phyloP scores from a whole-genome alignment of 1,140 invertebrate species.

The Batillaria attramentaria region DNA sequence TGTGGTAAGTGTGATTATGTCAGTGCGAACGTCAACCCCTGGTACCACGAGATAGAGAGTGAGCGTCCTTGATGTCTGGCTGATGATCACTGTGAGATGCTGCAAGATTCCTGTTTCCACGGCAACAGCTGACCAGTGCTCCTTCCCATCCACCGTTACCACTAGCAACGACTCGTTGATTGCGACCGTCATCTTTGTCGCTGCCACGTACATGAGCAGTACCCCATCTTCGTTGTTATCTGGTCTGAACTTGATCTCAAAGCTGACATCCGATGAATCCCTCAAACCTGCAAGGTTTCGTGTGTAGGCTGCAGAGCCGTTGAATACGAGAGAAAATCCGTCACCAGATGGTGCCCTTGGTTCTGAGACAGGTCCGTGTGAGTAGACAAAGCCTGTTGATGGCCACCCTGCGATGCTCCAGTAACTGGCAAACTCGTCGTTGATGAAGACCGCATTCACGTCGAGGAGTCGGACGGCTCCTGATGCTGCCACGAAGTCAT shows the following conservation, averaged over 20 bases:
- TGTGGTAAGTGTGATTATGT: slow-evolving; percentile 3
- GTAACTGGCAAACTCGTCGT: slow-evolving; percentile 36
- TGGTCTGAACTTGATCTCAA: slow-evolving; percentile 23
- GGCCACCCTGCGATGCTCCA: slow-evolving; percentile 27
- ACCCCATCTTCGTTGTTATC: slow-evolving; percentile 8
- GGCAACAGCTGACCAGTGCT: not conserved
- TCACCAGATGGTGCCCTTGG: slow-evolving; percentile 18
- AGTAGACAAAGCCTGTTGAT: slow-evolving; percentile 41
- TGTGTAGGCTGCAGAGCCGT: slow-evolving; percentile 41
- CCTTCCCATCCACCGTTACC: slow-evolving; percentile 9
- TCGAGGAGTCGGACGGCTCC: slow-evolving; percentile 29
- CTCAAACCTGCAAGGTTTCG: slow-evolving; percentile 22
- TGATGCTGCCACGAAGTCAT: slow-evolving; percentile 41
- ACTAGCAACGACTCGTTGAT: slow-evolving; percentile 35
- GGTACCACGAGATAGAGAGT: not conserved
- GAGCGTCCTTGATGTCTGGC: not conserved
- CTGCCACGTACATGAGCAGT: slow-evolving; percentile 32
- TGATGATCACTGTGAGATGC: slow-evolving; percentile 11
- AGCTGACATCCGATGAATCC: slow-evolving; percentile 19
- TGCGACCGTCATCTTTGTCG: slow-evolving; percentile 25
- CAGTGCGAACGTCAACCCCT: not conserved
- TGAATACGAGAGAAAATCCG: slow-evolving; percentile 38
- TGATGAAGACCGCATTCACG: slow-evolving; percentile 39
- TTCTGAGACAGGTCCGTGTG: not conserved
- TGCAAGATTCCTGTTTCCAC: slow-evolving; percentile 17